Evolutionary conservation across 23 tunicate genomes (phyloP).

Genomic region (Trididemnum miniatum): DNA sequence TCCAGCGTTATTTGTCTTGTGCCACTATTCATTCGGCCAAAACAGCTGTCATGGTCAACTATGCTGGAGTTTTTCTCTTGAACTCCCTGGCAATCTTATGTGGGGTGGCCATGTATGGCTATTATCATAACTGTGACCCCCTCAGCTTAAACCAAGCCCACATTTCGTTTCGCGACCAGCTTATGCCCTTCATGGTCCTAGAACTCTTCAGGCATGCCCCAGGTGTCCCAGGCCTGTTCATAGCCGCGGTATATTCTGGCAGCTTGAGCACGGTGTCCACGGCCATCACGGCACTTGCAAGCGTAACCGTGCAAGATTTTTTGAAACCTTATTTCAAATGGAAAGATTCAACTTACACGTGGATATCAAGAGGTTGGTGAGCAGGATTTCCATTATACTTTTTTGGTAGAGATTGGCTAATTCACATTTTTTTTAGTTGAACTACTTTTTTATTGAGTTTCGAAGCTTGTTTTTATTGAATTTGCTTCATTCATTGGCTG

Average conservation of each 20-base stretch:
- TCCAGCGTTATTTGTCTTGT: slow-evolving; percentile 78
- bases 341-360: slow-evolving; percentile 42
- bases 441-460: no score
- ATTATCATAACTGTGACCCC: slow-evolving; percentile 68
- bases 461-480: no score
- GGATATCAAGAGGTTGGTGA: slow-evolving; percentile 81
- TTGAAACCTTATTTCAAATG: slow-evolving; percentile 52
- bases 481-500: no score
- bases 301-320: slow-evolving; percentile 65
- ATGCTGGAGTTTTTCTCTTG: slow-evolving; percentile 45
- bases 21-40: slow-evolving; percentile 49
- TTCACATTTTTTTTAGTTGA: no score
- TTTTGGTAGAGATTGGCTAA: no score
- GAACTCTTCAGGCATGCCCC: slow-evolving; percentile 61
- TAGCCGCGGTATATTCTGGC: slow-evolving; percentile 82
- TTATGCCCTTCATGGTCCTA: slow-evolving; percentile 79
- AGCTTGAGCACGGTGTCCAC: slow-evolving; percentile 83
- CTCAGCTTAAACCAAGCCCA: background rate
- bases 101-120: slow-evolving; percentile 73
- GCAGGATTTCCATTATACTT: no score
- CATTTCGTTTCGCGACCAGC: slow-evolving; percentile 31
- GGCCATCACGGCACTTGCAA: slow-evolving; percentile 67
- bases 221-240: slow-evolving; percentile 74
- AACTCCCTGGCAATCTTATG: slow-evolving; percentile 44
- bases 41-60: slow-evolving; percentile 54